Evolutionary conservation across 2,888 invertebrate species (phyloP), one percentile per base, ranked within the genome.

Genomic region (Micropterix aruncella): DNA sequence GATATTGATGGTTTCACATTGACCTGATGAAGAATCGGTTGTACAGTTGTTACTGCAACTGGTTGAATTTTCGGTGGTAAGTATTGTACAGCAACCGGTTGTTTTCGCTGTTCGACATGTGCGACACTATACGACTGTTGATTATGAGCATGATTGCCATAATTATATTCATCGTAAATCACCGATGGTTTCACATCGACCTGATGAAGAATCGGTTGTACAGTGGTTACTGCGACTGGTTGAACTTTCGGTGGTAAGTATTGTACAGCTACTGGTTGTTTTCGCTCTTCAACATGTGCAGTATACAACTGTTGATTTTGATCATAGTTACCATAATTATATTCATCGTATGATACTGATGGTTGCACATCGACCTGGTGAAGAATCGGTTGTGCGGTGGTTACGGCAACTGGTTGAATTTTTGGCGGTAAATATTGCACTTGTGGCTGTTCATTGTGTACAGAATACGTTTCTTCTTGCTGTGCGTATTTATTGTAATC

Each of bases 21-120:
- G n/a, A n/a, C n/a, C n/a, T n/a, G n/a, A n/a, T n/a, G n/a, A n/a
- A n/a, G 27, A 7, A 18, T n/a, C 9, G 47, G 38, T 3, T 47
- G 38, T 38, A 45, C 39, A 38, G 47, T 47, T 38, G 58, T 60
- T 36, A 57, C 48, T 19, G 60, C 50, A 12, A 7, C 5, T 5
- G 27, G 5, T 27, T 27, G 27, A 7, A 12, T 7, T 12, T 27
- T 27, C 7, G 12, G 7, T 27, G 27, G 27, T 27, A 5, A 5
- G 12, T 27, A 27, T 7, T 27, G 5, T 27, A 7, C 27, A 7
- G 5, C 7, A 12, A 27, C 5, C n/a, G n/a, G n/a, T n/a, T n/a
- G n/a, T n/a, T n/a, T n/a, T n/a, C n/a, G n/a, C n/a, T n/a, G n/a
- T n/a, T n/a, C n/a, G n/a, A n/a, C 27, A 27, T 27, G 12, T 27